These are phyloP conservation scores for Acanthosepion pharaonis DNA, from an alignment of 2,888 invertebrate genomes.

Conservation along the genomic window DNA sequence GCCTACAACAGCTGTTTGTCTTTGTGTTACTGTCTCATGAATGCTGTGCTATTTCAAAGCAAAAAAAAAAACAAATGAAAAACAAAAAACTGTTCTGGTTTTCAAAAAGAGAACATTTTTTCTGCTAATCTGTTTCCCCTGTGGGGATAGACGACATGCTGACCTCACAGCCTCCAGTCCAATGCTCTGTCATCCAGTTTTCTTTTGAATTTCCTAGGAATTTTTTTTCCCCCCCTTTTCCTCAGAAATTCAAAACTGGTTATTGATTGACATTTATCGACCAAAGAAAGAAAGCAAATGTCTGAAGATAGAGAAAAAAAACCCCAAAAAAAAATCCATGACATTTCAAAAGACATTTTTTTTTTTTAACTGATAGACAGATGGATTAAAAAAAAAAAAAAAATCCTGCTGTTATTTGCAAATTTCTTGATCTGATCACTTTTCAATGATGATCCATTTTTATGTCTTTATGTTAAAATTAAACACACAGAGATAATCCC, in stretches of 20 bases:
- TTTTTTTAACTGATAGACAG: too few species aligned
- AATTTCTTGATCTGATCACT: too few species aligned
- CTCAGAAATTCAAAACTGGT: neutral
- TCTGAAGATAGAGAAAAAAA: neutral
- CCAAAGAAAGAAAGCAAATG: neutral
- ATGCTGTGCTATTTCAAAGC: neutral
- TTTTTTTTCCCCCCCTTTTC: too few species aligned
- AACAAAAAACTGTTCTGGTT: neutral
- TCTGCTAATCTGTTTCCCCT: conserved; percentile 3
- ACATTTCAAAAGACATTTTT: neutral
- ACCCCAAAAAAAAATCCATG: neutral
- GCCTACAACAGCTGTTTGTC: neutral
- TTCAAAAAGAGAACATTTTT: neutral
- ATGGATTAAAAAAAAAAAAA: too few species aligned
- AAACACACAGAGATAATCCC: too few species aligned
- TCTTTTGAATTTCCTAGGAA: neutral
- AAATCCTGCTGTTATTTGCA: too few species aligned
- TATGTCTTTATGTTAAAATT: too few species aligned
- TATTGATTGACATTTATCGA: neutral
- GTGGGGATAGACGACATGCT: neutral
- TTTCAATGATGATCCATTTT: too few species aligned
- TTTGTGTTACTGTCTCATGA: neutral
- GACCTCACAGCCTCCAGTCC: neutral
- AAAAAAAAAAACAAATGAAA: neutral
- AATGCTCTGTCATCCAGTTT: neutral